Percentiles rank a stretch among this genome's conserved stretches.
Evolutionary conservation across 2,888 invertebrate genomes (phyloP).

Genomic region (Nymphalis urticae): DNA sequence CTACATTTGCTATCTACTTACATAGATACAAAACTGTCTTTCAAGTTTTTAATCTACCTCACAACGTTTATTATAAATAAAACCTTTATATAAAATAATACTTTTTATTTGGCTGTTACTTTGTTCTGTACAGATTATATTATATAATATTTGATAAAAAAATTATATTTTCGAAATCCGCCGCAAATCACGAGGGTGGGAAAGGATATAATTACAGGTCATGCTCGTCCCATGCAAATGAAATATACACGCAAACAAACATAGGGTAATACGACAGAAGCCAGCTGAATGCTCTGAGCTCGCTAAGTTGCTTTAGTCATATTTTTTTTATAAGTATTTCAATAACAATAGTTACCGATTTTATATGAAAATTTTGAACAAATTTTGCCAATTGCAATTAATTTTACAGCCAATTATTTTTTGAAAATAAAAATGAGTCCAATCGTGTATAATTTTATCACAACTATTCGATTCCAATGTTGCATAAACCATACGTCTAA

Average conservation of each 20-base stretch:
- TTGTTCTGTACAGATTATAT: constrained; percentile 3
- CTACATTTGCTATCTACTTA: constrained; percentile 57
- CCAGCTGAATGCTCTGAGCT: constrained; percentile 72
- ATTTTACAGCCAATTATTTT: constrained; percentile 66
- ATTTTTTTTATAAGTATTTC: constrained; percentile 40
- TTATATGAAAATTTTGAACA: background rate
- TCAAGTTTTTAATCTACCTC: constrained; percentile 45
- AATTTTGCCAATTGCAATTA: constrained; percentile 15
- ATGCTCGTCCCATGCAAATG: constrained; percentile 80
- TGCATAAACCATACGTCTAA: constrained; percentile 73
- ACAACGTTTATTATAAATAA: constrained; percentile 23
- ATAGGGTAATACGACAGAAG: constrained; percentile 74
- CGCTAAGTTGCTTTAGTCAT: constrained; percentile 61
- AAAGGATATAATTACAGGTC: constrained; percentile 66
- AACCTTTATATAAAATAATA: constrained; percentile 12
- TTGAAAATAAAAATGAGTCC: constrained; percentile 53
- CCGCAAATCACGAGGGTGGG: constrained; percentile 50
- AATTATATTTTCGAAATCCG: too few relatives aligned
- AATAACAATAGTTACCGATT: background rate
- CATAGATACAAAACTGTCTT: constrained; percentile 46
- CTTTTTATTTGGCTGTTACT: constrained; percentile 37
- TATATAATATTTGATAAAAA: background rate
- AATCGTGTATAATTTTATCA: constrained; percentile 67
- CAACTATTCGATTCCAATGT: constrained; percentile 64
- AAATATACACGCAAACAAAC: constrained; percentile 79